Conservation (phyloP, 2,797 vertebrate genomes). For the Oreochromis grahami region DNA sequence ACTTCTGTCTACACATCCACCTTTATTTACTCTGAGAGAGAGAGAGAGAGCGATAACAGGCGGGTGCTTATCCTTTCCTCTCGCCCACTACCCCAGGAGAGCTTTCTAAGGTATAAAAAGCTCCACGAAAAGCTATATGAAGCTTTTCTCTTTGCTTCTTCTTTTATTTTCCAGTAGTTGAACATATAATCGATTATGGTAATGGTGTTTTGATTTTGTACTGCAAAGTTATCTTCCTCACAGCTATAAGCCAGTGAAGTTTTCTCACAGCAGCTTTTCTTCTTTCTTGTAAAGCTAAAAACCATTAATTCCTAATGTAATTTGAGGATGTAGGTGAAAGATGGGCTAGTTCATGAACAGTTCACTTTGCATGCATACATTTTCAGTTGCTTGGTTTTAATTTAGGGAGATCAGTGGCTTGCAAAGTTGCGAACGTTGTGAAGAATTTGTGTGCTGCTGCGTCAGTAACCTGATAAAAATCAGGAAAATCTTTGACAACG, state of each 20-base stretch:
- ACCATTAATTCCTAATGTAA: background rate
- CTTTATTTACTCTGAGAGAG: background rate
- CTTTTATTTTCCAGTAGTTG: background rate
- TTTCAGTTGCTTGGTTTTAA: background rate
- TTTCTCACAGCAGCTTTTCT: background rate
- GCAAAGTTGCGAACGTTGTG: background rate
- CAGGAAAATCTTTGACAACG: background rate
- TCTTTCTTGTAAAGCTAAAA: background rate
- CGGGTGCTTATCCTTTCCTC: background rate
- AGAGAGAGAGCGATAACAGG: background rate
- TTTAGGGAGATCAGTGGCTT: background rate
- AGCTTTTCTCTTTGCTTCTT: background rate
- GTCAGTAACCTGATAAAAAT: background rate
- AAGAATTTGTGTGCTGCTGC: background rate
- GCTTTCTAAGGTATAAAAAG: background rate
- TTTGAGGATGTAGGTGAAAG: background rate
- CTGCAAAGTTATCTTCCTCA: background rate
- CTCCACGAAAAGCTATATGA: rapidly evolving
- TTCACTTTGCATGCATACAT: background rate
- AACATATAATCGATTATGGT: background rate
- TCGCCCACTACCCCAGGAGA: background rate
- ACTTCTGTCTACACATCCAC: background rate
- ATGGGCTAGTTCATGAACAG: background rate
- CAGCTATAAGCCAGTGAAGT: background rate
- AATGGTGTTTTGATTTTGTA: background rate